A percentile compares a stretch with the other conserved stretches of the same genome.
Evolutionary conservation across 2,113 vertebrate species (phyloP).

Genomic region (Thamnophis sirtalis): DNA sequence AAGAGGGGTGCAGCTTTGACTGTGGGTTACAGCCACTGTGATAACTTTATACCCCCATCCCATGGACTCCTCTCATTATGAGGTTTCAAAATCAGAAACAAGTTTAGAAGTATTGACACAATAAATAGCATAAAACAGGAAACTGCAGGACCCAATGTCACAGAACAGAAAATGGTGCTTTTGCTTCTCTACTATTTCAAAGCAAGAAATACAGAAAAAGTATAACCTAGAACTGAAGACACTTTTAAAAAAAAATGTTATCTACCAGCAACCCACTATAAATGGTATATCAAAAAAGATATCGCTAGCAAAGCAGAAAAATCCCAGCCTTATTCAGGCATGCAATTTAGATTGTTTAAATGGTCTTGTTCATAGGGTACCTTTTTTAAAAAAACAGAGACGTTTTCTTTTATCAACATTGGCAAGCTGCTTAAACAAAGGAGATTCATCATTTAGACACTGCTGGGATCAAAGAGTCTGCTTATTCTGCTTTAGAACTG

Average conservation of each 20-base stretch:
- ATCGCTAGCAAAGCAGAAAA: neutral
- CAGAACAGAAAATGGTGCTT: neutral
- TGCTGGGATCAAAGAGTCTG: neutral
- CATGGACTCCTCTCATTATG: neutral
- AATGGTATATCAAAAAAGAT: neutral
- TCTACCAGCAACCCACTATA: neutral
- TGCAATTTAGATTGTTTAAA: neutral
- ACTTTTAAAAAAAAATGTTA: neutral
- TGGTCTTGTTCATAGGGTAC: neutral
- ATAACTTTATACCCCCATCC: neutral
- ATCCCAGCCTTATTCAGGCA: neutral
- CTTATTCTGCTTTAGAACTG: neutral
- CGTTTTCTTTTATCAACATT: neutral
- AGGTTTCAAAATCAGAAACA: neutral
- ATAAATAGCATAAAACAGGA: neutral
- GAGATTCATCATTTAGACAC: neutral
- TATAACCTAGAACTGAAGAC: neutral
- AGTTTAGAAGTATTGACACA: neutral
- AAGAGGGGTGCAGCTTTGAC: neutral
- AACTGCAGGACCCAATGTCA: neutral
- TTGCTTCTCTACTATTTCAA: neutral
- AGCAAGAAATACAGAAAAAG: neutral
- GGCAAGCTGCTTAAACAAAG: neutral
- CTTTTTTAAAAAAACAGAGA: neutral
- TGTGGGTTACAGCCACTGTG: neutral